Evolutionary conservation across 2,113 vertebrate genomes (phyloP), one percentile per base, ranked within the genome.

Genomic region (Struthidea cinerea): DNA sequence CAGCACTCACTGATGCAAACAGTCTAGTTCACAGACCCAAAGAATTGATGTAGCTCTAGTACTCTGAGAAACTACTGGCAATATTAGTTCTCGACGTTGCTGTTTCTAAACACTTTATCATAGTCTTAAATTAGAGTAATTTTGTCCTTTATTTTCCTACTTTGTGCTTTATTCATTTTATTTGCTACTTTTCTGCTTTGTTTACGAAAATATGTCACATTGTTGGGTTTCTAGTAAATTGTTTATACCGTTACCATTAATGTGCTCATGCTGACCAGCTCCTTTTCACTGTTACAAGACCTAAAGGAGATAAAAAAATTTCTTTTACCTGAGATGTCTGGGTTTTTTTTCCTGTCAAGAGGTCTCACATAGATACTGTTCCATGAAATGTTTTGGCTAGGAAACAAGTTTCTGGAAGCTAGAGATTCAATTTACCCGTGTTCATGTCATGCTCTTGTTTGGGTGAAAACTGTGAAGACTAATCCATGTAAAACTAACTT

Each of bases 21-120:
- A 35, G 24, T 33, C 19, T 44, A 10, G 4, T 32, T 39, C 11
- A 50, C 10, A 56, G 55, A 32, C 27, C 32, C 74, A 70, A 13
- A 60, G 21, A 27, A 87, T 16, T 0, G 0, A 64, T 44, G 22
- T 4, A 81, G 7, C 12, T 60, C 24, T 50, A 5, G 6, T 55
- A 22, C 22, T 39, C 39, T 70, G n/a, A 65, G 16, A 47, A 82
- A 49, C 15, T 78, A 15, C 16, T 32, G 17, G 28, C 78, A 70
- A 50, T 42, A 53, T 1, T 57, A n/a, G 6, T 37, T 78, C 46
- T 79, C n/a, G 63, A 2, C 1, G 4, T 35, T 52, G 16, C 27
- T 65, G 9, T 70, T 69, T 79, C 52, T 67, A 61, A 78, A 53
- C 11, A 44, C 10, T 46, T 14, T 15, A 44, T 56, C n/a, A 52